Evolutionary conservation across 2,888 invertebrate species (phyloP).

Genomic region (Limnephilus auricula): DNA sequence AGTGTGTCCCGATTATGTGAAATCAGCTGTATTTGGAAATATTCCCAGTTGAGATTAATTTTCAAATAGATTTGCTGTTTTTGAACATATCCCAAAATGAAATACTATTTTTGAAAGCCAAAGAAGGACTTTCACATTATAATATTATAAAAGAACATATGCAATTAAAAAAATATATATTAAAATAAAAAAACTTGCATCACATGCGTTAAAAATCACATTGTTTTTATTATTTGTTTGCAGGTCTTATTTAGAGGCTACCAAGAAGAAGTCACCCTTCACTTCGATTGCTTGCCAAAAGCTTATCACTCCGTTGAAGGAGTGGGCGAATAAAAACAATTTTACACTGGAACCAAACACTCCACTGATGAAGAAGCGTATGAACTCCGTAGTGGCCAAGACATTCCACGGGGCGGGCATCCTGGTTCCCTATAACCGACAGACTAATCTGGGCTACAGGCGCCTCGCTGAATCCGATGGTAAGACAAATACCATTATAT

Average conservation of each 20-base stretch:
- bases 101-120: no score
- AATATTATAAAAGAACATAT: no score
- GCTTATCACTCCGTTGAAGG: slow-evolving; percentile 80
- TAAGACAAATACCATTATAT: slow-evolving; percentile 67
- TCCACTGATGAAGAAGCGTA: slow-evolving; percentile 79
- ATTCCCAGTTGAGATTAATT: no score
- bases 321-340: slow-evolving; percentile 80
- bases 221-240: slow-evolving; percentile 44
- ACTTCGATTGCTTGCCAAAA: slow-evolving; percentile 79
- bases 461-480: slow-evolving; percentile 83
- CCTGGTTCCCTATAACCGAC: slow-evolving; percentile 89
- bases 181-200: neutral
- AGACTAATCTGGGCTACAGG: slow-evolving; percentile 91
- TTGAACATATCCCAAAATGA: no score
- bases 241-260: slow-evolving; percentile 75
- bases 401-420: slow-evolving; percentile 91
- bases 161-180: no score
- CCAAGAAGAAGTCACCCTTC: slow-evolving; percentile 80
- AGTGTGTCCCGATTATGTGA: no score
- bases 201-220: neutral
- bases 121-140: no score
- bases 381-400: slow-evolving; percentile 81
- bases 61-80: no score
- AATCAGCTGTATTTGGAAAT: no score
- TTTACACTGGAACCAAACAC: slow-evolving; percentile 79